These are phyloP conservation scores for Teleiodes luculella DNA, from an alignment of 2,888 invertebrate genomes.

Conservation along the genomic window DNA sequence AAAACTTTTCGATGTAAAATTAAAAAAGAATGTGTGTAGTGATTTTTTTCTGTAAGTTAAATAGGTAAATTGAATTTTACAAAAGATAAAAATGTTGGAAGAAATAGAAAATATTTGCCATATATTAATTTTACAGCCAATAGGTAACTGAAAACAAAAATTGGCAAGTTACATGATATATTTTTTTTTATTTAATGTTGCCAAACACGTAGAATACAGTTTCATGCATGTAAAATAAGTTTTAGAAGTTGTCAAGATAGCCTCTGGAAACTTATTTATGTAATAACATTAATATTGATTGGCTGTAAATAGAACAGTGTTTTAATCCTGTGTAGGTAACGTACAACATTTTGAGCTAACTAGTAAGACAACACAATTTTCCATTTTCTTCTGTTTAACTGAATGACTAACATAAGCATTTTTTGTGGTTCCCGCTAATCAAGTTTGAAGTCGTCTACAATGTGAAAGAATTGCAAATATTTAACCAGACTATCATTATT, in stretches of 20 bases:
- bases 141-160: constrained; percentile 25
- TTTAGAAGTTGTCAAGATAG: constrained; percentile 18
- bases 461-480: background rate
- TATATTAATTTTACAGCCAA: constrained; percentile 43
- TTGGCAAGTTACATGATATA: no score
- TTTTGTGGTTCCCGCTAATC: background rate
- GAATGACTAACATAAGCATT: no score
- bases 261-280: constrained; percentile 26
- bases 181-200: no score
- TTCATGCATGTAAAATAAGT: constrained; percentile 31
- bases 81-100: no score
- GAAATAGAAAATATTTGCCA: no score
- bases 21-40: constrained; percentile 57
- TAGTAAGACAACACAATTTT: no score
- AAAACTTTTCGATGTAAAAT: constrained; percentile 75
- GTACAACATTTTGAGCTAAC: no score
- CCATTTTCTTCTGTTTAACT: no score
- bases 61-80: background rate
- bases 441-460: no score
- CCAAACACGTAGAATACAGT: constrained; percentile 4
- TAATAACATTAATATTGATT: background rate
- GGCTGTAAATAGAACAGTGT: no score
- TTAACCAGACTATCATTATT: background rate
- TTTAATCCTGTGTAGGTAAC: no score
- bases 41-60: constrained; percentile 30